phyloP scores from a whole-genome alignment of 2,888 invertebrate genomes.

The Bellardia pandia region DNA sequence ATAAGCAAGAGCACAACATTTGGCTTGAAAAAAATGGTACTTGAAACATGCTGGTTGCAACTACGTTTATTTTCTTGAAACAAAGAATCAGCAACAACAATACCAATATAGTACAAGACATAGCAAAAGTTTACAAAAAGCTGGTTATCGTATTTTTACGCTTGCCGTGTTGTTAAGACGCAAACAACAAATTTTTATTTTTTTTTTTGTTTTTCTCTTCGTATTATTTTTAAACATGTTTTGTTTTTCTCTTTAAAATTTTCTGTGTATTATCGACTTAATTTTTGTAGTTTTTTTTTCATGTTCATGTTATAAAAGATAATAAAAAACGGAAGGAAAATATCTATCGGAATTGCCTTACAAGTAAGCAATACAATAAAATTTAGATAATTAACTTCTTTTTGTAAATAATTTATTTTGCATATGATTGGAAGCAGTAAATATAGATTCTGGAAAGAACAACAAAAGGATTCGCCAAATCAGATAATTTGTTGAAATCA shows the following conservation, averaged over 20 bases:
- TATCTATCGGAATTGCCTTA: too few relatives aligned
- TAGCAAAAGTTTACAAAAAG: conserved; percentile 53
- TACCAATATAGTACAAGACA: conserved; percentile 62
- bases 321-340: neutral
- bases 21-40: conserved; percentile 55
- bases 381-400: too few relatives aligned
- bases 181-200: conserved; percentile 33
- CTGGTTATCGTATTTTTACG: conserved; percentile 74
- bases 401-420: too few relatives aligned
- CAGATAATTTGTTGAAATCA: too few relatives aligned
- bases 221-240: conserved; percentile 15
- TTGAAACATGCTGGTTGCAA: conserved; percentile 63
- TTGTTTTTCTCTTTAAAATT: conserved; percentile 21
- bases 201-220: neutral
- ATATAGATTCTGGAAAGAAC: too few relatives aligned
- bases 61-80: conserved; percentile 50
- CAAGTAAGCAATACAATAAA: too few relatives aligned
- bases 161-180: conserved; percentile 59
- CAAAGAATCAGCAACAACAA: conserved; percentile 76
- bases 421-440: too few relatives aligned
- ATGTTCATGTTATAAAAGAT: neutral
- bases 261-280: conserved; percentile 16
- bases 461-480: too few relatives aligned
- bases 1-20: conserved; percentile 74
- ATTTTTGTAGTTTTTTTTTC: neutral